A percentile compares a stretch with the other conserved stretches of the same genome.
Evolutionary conservation across 2,797 vertebrate species (phyloP).

Genomic region (Rousettus madagascariensis): DNA sequence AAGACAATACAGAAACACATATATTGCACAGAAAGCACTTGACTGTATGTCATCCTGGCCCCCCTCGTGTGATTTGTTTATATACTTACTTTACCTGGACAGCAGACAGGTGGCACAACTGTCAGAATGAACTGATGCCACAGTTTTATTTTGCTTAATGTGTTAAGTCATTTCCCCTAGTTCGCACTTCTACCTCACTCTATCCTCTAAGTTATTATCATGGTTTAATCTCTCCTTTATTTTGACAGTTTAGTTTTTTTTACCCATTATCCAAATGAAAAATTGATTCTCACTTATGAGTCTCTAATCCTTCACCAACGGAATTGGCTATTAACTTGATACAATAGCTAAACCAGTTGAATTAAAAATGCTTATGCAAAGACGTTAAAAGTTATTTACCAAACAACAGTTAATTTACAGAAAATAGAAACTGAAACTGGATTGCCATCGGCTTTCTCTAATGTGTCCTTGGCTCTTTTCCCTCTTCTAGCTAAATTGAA

Average conservation of each 20-base stretch:
- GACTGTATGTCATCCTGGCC: not conserved
- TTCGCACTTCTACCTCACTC: not conserved
- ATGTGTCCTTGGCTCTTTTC: not conserved
- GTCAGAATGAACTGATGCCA: not conserved
- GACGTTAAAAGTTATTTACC: constrained; percentile 45
- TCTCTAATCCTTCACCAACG: not conserved
- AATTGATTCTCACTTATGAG: constrained; percentile 62
- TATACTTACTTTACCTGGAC: not conserved
- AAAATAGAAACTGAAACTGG: constrained; percentile 34
- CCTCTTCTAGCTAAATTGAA: not conserved
- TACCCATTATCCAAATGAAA: constrained; percentile 62
- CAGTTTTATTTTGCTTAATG: not conserved
- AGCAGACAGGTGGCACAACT: not conserved
- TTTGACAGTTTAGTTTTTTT: constrained; percentile 50
- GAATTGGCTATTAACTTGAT: constrained; percentile 13
- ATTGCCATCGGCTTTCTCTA: not conserved
- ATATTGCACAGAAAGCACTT: not conserved
- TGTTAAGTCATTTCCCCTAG: constrained; percentile 49
- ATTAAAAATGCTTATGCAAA: constrained; percentile 23
- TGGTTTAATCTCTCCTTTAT: constrained; percentile 36
- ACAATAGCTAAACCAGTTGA: not conserved
- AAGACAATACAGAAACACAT: not conserved
- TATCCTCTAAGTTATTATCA: constrained; percentile 50
- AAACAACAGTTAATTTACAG: constrained; percentile 15
- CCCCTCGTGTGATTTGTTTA: not conserved